Percentiles rank a stretch among this genome's conserved stretches.
These are phyloP conservation scores for Digitonthophagus gazella DNA, from an alignment of 2,888 invertebrate species.

Conservation along the genomic window DNA sequence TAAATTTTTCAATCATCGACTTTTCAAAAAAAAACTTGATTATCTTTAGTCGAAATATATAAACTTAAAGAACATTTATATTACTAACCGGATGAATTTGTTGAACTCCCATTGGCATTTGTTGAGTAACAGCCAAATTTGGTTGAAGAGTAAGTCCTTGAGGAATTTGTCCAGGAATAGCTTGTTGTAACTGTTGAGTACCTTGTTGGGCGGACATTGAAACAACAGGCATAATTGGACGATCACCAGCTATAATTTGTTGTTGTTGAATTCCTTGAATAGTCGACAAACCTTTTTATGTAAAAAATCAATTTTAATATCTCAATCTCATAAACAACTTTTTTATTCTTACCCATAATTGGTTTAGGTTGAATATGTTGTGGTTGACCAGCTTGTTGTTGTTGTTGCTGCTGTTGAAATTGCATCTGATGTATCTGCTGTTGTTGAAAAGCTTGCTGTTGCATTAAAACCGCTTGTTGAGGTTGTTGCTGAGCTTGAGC, in stretches of 20 bases:
- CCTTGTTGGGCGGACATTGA: constrained; percentile 58
- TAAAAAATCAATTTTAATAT: constrained; percentile 9
- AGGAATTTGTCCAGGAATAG: constrained; percentile 55
- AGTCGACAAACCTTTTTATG: constrained; percentile 57
- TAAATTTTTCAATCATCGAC: too few species aligned
- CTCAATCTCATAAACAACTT: background rate
- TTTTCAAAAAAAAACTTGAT: background rate
- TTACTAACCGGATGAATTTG: constrained; percentile 61
- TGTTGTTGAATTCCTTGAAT: constrained; percentile 56
- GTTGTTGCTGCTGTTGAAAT: constrained; percentile 42
- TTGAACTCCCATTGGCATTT: constrained; percentile 55
- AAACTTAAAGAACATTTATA: background rate
- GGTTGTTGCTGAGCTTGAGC: constrained; percentile 51
- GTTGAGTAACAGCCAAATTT: constrained; percentile 51
- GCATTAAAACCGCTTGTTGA: constrained; percentile 51
- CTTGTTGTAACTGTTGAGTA: constrained; percentile 56
- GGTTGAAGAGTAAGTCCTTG: constrained; percentile 58
- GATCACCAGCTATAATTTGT: constrained; percentile 52
- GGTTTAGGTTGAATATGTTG: constrained; percentile 58
- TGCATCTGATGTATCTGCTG: constrained; percentile 44
- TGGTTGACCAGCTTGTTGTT: constrained; percentile 49
- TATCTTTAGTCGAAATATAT: background rate
- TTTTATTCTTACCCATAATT: constrained; percentile 53
- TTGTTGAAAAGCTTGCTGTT: constrained; percentile 42
- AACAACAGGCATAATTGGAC: constrained; percentile 65